Evolutionary conservation across 2,888 invertebrate genomes (phyloP), one percentile per base, ranked within the genome.

Genomic region (Polymixis lichenea): DNA sequence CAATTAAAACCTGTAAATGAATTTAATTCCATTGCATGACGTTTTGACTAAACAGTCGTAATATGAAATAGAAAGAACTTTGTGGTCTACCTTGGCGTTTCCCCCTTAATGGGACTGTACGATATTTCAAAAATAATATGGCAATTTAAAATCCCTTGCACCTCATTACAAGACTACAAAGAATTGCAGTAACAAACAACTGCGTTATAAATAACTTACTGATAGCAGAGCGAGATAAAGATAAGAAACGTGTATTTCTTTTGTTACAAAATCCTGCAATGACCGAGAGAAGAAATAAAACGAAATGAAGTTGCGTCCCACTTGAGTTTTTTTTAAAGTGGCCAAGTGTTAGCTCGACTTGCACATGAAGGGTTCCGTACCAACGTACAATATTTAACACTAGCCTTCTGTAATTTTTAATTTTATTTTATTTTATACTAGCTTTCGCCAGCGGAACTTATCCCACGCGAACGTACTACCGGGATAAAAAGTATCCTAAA

Each of bases 191-290:
- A 77, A 77, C 58, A 38, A 53, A 72, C 17, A 19, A 46, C 71
- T n/a, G 53, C 15, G 56, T 22, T 80, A 68, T 78, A 77, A 70
- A 78, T 78, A 82, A 62, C 65, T 67, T 70, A 58, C 64, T 74
- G 78, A 82, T 82, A 78, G 62, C 32, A 19, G n/a, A 49, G 46
- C 9, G 17, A 60, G 78, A 61, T 71, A 28, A 78, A 68, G 78
- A 77, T 64, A 68, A 81, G 61, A 53, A 71, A 8, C 46, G 19
- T 51, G 62, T 64, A 51, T 78, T 78, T 60, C 70, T 68, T 71
- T 75, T 82, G 67, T 71, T 62, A 43, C 32, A 68, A 78, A 72
- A 78, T 60, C 25, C 51, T 55, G 55, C 51, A 56, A 71, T n/a
- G 49, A 28, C 38, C 15, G 32, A 58, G 51, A 58, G 58, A 32